Evolutionary conservation across 2,113 vertebrate species (phyloP), one percentile per base, ranked within the genome.

Genomic region (Otolemur garnettii): DNA sequence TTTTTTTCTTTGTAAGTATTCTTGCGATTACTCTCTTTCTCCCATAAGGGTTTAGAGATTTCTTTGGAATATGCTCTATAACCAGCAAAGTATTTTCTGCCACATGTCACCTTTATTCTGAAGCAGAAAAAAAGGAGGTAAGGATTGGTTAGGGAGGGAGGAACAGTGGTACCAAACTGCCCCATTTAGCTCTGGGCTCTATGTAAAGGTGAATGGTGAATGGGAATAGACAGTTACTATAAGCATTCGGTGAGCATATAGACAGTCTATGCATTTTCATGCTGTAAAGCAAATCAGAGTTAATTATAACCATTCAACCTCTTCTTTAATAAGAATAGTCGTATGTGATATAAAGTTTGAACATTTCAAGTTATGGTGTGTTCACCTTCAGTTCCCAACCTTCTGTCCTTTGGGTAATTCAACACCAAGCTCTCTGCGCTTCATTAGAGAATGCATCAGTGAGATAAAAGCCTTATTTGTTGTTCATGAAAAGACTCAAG

Each of bases 341-440:
- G 60, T 87, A 77, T 72, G 50, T 81, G 75, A 86, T 38, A 60
- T 28, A 71, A 90, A 93, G 53, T 93, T 59, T 18, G 81, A 66
- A 68, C 17, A 35, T 69, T 90, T 90, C 71, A 50, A 88, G 87
- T 82, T 87, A 69, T 13, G 77, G 18, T 3, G 15, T 80, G 75
- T 80, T 94, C 80, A 93, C 75, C 53, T 95, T 97, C 77, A 82
- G 62, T 55, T 72, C 72, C 35, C 75, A 66, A 91, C 86, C 91
- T 96, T 78, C 86, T 72, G 74, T 95, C 88, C 82, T 97, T 45
- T 69, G 89, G 59, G 75, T 87, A 79, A 95, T 96, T 96, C 87
- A 96, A 88, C 88, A 90, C 35, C 33, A 69, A 64, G 64, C 80
- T 85, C 55, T 84, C 81, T 78, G 86, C 3, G 33, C 64, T 95